Conservation (phyloP, 2,113 vertebrate species). For the rabbit (Oryctolagus cuniculus) region mOryCun1.1 NC_091448.1:32110001-32110500, state of each 20-base stretch:
- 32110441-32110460: not conserved
- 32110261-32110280: not conserved
- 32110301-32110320: not conserved
- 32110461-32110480: not conserved
- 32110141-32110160: not conserved
- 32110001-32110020: not conserved
- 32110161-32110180: not conserved
- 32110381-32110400: not conserved
- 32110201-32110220: not conserved
- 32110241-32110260: not conserved
- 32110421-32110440: not conserved
- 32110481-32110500: not conserved
- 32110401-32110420: not conserved
- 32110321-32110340: constrained; percentile 19
- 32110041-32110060: not conserved
- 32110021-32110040: not conserved
- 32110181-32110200: constrained; percentile 20
- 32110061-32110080: not conserved
- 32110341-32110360: constrained; percentile 20
- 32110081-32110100: not conserved
- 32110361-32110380: not conserved
- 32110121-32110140: not conserved
- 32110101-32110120: not conserved
- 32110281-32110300: not conserved
- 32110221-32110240: not conserved